These are phyloP conservation scores for Telmatochromis brichardi DNA, from an alignment of 2,113 vertebrate genomes.

Conservation along the genomic window DNA sequence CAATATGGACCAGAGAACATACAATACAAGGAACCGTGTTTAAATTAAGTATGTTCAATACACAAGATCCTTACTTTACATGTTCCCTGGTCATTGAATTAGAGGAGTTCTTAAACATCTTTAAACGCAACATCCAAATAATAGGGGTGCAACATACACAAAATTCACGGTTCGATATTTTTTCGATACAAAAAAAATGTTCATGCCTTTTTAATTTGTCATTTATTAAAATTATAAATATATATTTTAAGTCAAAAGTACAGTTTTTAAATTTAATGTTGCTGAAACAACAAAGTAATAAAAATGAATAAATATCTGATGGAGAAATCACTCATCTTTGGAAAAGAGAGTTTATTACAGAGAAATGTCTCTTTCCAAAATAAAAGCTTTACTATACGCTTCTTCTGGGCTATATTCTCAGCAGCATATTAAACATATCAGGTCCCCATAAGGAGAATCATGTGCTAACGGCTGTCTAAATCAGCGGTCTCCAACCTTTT, in stretches of 20 bases:
- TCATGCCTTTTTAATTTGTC: accelerated
- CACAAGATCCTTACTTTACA: not conserved
- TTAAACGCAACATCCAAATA: not conserved
- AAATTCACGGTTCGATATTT: not conserved
- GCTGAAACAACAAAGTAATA: accelerated
- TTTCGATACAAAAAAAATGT: not conserved
- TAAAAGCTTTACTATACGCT: accelerated
- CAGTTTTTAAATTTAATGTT: not conserved
- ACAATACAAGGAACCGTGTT: accelerated
- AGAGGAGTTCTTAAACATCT: not conserved
- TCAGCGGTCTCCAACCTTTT: too few species aligned
- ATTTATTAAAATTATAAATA: not conserved
- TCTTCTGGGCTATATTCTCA: not conserved
- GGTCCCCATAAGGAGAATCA: too few species aligned
- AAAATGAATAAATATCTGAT: accelerated
- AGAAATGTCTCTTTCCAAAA: not conserved
- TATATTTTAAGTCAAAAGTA: not conserved
- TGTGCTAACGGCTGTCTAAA: too few species aligned
- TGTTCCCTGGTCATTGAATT: not conserved
- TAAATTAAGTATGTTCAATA: not conserved
- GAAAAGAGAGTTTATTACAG: not conserved
- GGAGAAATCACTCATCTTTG: accelerated
- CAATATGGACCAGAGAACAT: not conserved
- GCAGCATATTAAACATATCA: not conserved
- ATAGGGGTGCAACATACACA: not conserved